Percentiles rank a stretch among this genome's conserved stretches.
Conservation (phyloP, 2,797 vertebrate genomes). For the Psittacula derbiana region DNA sequence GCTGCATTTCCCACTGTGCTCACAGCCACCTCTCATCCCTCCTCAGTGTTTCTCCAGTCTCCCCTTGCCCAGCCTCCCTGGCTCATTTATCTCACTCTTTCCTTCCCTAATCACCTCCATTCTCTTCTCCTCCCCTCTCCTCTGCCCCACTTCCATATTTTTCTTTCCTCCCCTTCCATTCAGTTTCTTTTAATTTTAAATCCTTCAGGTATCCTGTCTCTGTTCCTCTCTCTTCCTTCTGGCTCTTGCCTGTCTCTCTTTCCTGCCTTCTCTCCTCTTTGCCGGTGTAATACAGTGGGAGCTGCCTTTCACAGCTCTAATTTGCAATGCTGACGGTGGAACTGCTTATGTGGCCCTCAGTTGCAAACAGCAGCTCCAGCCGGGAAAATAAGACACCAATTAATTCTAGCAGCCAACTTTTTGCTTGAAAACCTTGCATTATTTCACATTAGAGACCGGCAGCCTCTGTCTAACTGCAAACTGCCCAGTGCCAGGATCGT, state of each 20-base stretch:
- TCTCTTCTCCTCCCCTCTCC: neutral
- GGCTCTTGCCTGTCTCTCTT: neutral
- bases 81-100: neutral
- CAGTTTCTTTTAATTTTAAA: neutral
- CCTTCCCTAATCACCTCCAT: neutral
- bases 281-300: neutral
- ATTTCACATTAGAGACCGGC: neutral
- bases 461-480: neutral
- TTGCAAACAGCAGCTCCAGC: conserved; percentile 24
- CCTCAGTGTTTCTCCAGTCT: neutral
- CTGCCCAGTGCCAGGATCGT: neutral
- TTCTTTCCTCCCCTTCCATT: neutral
- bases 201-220: neutral
- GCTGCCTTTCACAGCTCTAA: neutral
- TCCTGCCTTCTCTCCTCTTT: conserved; percentile 24
- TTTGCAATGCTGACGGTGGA: neutral
- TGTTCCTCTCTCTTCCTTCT: neutral
- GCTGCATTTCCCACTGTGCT: neutral
- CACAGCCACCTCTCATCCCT: neutral
- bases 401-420: conserved; percentile 1
- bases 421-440: conserved; percentile 10
- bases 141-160: neutral
- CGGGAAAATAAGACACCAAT: conserved; percentile 35
- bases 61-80: neutral
- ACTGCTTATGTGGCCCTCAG: neutral